Conservation (phyloP, 1,140 invertebrate species). For the Phymorhynchus buccinoides region DNA sequence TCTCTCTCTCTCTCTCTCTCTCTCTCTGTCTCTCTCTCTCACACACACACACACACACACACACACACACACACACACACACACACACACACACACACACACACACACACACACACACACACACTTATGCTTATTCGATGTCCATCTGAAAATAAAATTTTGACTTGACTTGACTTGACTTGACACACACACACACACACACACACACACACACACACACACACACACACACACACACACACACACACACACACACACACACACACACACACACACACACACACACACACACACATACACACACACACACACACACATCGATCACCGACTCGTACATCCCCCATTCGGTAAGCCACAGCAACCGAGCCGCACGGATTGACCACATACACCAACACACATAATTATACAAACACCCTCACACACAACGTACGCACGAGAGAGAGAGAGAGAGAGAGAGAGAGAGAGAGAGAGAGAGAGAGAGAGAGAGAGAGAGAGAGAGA, state of each 20-base stretch:
- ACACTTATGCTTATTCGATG: neutral
- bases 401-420: too few species aligned
- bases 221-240: neutral
- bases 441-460: too few species aligned
- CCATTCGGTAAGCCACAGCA: too few species aligned
- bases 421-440: too few species aligned
- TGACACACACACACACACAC: too few species aligned
- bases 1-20: conserved; percentile 27
- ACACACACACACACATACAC: neutral
- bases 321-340: too few species aligned
- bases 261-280: neutral
- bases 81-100: neutral
- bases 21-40: neutral
- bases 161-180: too few species aligned
- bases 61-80: neutral
- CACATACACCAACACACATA: too few species aligned
- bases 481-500: neutral
- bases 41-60: neutral
- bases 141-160: too few species aligned
- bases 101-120: neutral
- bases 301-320: neutral
- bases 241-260: neutral
- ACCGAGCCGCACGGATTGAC: too few species aligned
- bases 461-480: neutral
- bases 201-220: too few species aligned